Evolutionary conservation across 2,888 invertebrate species (phyloP), one percentile per base, ranked within the genome.

Genomic region (Cancer borealis): DNA sequence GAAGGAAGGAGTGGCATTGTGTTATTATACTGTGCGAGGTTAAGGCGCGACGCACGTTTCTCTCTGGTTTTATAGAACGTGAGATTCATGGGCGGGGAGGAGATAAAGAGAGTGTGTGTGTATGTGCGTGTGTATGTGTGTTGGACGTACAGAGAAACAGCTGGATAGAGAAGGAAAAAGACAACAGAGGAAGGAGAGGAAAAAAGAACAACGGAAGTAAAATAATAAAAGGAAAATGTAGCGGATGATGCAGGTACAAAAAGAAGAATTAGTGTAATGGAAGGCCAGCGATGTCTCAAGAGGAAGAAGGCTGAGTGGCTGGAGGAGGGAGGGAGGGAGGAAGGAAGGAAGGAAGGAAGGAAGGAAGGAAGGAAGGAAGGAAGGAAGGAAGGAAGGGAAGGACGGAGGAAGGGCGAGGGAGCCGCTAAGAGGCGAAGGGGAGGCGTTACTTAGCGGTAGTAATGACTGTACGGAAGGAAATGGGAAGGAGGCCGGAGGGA

Each of bases 321-420:
- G 39, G 30, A 91, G 66, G 45, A 66, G 14, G 47, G n/a, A 6
- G 47, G 47, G n/a, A 89, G n/a, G 26, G 49, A 49, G 89, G 47
- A 46, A 89, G 46, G n/a, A 46, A n/a, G n/a, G 47, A 88, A 47
- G n/a, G 88, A 88, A n/a, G n/a, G 88, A 60, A 5, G 60, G 39
- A 14, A 39, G 6, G 30, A 30, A 30, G 8, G 30, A 79, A 79
- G 79, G 84, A 26, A 79, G 73, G 73, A 10, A 30, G 26, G 5
- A n/a, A 5, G 17, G 26, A 73, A 26, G 17, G 21, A 26, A 79
- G 73, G 73, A 5, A 79, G 73, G 73, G 60, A 60, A 21, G 12
- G 60, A 60, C 21, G 12, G 60, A 21, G 21, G n/a, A n/a, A 6
- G 73, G 6, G 26, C 26, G n/a, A 73, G n/a, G 73, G 73, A 6